A percentile compares a stretch with the other conserved stretches of the same genome.
These are phyloP conservation scores for Crypturellus undulatus DNA, from an alignment of 2,113 vertebrate genomes.

Conservation along the genomic window DNA sequence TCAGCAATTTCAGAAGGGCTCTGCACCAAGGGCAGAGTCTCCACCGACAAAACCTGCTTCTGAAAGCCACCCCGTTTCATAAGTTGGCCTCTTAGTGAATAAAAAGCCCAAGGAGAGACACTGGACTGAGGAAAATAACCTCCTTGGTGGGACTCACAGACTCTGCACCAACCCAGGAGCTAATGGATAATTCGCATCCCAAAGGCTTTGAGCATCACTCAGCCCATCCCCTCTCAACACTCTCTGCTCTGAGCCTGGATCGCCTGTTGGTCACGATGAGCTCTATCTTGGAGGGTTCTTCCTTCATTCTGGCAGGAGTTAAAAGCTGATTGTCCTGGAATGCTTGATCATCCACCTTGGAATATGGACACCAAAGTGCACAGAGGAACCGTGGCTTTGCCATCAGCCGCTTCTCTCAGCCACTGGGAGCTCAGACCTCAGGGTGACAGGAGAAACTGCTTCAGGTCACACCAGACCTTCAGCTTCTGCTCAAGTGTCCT, in stretches of 20 bases:
- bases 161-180: not conserved
- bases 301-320: not conserved
- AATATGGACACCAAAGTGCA: not conserved
- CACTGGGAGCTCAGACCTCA: not conserved
- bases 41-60: rapidly evolving
- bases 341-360: not conserved
- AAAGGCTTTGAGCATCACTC: not conserved
- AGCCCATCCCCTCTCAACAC: not conserved
- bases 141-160: not conserved
- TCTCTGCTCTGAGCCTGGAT: not conserved
- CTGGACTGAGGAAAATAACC: not conserved
- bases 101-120: not conserved
- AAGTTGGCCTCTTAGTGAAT: not conserved
- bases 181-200: not conserved
- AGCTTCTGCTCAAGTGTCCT: not conserved
- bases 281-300: not conserved
- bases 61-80: rapidly evolving
- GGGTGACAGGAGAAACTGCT: not conserved
- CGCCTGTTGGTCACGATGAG: not conserved
- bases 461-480: not conserved
- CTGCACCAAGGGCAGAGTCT: not conserved
- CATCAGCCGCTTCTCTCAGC: not conserved
- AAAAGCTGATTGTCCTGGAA: not conserved
- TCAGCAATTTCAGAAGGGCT: not conserved
- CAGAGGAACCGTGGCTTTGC: not conserved